Evolutionary conservation across 2,113 vertebrate genomes (phyloP).

Genomic region (Pristiophorus japonicus): DNA sequence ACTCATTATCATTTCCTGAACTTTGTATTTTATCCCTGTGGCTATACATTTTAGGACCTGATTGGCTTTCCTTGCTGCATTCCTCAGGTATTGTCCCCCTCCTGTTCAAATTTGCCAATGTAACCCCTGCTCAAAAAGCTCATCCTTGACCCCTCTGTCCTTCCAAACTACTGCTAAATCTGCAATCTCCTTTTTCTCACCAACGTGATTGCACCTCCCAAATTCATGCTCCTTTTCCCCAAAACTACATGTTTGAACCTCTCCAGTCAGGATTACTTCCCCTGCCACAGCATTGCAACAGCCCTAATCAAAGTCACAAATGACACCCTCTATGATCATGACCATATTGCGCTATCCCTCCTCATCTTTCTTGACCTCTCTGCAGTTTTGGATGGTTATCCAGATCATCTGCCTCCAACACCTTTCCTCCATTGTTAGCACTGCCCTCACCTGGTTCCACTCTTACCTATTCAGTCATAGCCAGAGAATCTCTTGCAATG

Average conservation of each 20-base stretch:
- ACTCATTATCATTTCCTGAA: neutral
- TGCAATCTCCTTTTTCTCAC: neutral
- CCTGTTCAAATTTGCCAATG: neutral
- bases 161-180: neutral
- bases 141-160: neutral
- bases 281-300: neutral
- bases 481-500: neutral
- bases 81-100: neutral
- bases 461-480: neutral
- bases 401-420: neutral
- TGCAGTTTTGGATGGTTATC: neutral
- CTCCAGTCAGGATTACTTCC: neutral
- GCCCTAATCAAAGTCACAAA: neutral
- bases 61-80: neutral
- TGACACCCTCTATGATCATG: neutral
- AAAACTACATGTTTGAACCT: neutral
- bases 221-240: too few species aligned
- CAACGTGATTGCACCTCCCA: neutral
- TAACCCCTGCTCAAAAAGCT: neutral
- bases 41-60: neutral
- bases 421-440: neutral
- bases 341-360: neutral
- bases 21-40: neutral
- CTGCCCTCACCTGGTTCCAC: neutral
- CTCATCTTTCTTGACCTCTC: neutral